Base-by-base conservation (phyloP, 2,888 invertebrate species). In the Octodonta nipae region DNA sequence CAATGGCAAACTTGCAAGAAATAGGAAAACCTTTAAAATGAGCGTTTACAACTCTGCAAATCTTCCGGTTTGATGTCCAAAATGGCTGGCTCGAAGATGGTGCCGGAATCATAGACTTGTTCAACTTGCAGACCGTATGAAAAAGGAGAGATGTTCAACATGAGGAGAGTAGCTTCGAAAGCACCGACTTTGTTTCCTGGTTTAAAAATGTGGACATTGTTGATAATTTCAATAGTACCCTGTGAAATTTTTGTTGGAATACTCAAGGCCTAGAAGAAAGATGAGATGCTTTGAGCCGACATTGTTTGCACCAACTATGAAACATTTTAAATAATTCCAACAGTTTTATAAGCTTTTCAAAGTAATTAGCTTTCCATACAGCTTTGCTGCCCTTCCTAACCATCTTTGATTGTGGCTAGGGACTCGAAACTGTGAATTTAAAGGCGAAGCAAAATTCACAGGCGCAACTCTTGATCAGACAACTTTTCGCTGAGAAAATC, bases 321-420 rank as follows among this genome's bases (percentile, higher is more conserved):
- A 96, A 67, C 95, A 95, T 73, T 93, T 96, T 50, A 95, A 96
- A 66, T 82, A 98, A 64, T 98, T 96, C 76, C n/a, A n/a, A n/a
- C n/a, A n/a, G n/a, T n/a, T n/a, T n/a, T n/a, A n/a, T n/a, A n/a
- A n/a, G n/a, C n/a, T n/a, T n/a, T n/a, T n/a, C n/a, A n/a, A n/a
- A n/a, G n/a, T n/a, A n/a, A n/a, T n/a, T n/a, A n/a, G n/a, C n/a
- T n/a, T n/a, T n/a, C n/a, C n/a, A n/a, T n/a, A n/a, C n/a, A n/a
- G n/a, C n/a, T n/a, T n/a, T n/a, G 73, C 91, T 93, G 85, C 96
- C 96, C 93, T 93, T 95, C 91, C 92, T 95, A 88, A 89, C 96
- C 98, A 98, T 98, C 89, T 80, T 92, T 71, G 25, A 56, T 58
- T 66, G 63, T 68, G 66, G 60, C 64, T 68, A 75, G 74, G 75